Base-by-base conservation (phyloP, 2,797 vertebrate species). In the Tenualosa ilisha region DNA sequence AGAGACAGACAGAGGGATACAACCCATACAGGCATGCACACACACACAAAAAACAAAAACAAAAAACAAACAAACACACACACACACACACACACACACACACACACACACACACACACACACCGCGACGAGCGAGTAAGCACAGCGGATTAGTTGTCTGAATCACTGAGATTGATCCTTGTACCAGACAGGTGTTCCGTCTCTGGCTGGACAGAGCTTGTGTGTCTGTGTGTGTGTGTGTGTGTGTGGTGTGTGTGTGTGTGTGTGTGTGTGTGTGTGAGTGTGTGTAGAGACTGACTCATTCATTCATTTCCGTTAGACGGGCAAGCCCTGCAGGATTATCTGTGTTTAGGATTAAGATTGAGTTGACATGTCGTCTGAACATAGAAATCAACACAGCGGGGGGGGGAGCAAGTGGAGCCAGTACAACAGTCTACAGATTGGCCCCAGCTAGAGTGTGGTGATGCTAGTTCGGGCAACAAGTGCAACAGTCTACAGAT, bases 111-210 rank as follows among this genome's bases (percentile, higher is more conserved):
- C 56, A 65, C 63, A 65, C 63, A 65, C 61, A 65, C n/a, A 65
- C n/a, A 65, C 11, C 54, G 85, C 15, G 85, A 85, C 85, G 24
- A 50, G 84, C 37, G 43, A 84, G 87, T 87, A 72, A 89, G 88
- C 84, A 86, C 81, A 65, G 84, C 81, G 26, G 87, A 87, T 91
- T 88, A 86, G 81, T 54, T 81, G 79, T 87, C 86, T 92, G 89
- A 90, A 89, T 88, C 87, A 89, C 81, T 85, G 59, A 85, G 85
- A 85, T 87, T 89, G 88, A 91, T 89, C 90, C 90, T 82, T 89
- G 88, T 89, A 86, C 86, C 90, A 91, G 89, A 91, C 90, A 90
- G 86, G 87, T 90, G 86, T 85, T 87, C 86, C 84, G 72, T 86
- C 88, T 87, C 88, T 86, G 87, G 68, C 84, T 81, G 84, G 81